Base-by-base conservation (phyloP, 1,140 invertebrate genomes). In the Tetragonula clypearis region DNA sequence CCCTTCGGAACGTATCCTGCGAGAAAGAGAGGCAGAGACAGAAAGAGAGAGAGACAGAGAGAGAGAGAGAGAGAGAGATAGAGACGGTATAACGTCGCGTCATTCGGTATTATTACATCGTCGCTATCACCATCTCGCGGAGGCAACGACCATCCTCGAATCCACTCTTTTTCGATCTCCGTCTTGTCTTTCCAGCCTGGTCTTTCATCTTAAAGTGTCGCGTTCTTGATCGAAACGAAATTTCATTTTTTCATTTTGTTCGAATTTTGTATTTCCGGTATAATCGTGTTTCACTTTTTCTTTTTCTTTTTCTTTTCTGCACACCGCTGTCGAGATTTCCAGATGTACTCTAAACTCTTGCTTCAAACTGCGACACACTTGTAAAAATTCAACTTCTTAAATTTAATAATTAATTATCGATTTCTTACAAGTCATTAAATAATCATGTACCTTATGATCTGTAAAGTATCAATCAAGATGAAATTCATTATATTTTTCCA, bases 101-200 rank as follows among this genome's bases (percentile, higher is more conserved):
- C 91, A 93, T 94, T 93, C 87, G 89, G 87, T 91, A 92, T 93
- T 94, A 94, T 94, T 94, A 94, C 90, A 79, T 86, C 88, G 88
- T 91, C 84, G 87, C 87, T 92, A 92, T 93, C 91, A 92, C 90
- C 92, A 92, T 89, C 91, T 86, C 85, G 85, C 82, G 82, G 60
- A 89, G 85, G 86, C 86, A 87, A 81, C 88, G 73, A 86, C 74
- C 83, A 77, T 71, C 85, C 85, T 62, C 35, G 78, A 58, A 85
- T 86, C 55, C 79, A 65, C 71, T 82, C 87, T 86, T 72, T 84
- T 55, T 53, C 65, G 26, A 58, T 62, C 69, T 68, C 3, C 65
- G 73, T 41, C 60, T 11, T 71, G 71, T 69, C 69, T 58, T 89
- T 86, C 82, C 15, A 66, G 72, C 85, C 68, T 23, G 26, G 65